Base-by-base conservation (phyloP, 2,113 vertebrate species). In the Nycticebus coucang region DNA sequence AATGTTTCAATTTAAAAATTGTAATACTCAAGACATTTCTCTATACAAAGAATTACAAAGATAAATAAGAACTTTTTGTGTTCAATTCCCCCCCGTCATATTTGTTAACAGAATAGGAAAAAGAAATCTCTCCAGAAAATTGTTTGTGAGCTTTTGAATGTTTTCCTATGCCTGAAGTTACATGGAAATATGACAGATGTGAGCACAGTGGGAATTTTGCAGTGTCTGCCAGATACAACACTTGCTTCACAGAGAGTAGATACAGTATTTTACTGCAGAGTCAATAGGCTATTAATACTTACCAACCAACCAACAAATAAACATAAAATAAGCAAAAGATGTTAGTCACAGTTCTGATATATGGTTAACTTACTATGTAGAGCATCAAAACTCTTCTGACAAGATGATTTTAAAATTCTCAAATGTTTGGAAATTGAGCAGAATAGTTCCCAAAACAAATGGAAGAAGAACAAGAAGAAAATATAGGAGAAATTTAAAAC, bases 141-240 rank as follows among this genome's bases (percentile, higher is more conserved):
- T 81, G 45, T 71, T 77, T 86, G n/a, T 69, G 57, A 91, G 64
- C 22, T 66, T 41, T n/a, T 57, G 50, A 60, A 9, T 86, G n/a
- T 66, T 90, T 84, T 17, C 18, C 72, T 59, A 7, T 57, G 45
- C 22, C 80, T 93, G 77, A 71, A n/a, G 26, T 77, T 87, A 60
- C 12, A 30, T 19, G 77, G 83, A 92, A 87, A 83, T 80, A 33
- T 64, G 85, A 19, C 97, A 97, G 96, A 96, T 35, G 95, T 85
- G 80, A 64, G 37, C 92, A 87, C 90, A 26, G 96, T 87, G 22
- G 77, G 87, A 8, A 4, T 21, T n/a, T 35, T 30, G 64, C 30
- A 26, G 8, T 2, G 17, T 4, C 57, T 30, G 35, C 57, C 72
- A 78, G 72, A 12, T 45, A 69, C 22, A 26, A 79, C 64, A 18